Evolutionary conservation across 2,888 invertebrate genomes (phyloP).

Genomic region (Aphrophora alni): DNA sequence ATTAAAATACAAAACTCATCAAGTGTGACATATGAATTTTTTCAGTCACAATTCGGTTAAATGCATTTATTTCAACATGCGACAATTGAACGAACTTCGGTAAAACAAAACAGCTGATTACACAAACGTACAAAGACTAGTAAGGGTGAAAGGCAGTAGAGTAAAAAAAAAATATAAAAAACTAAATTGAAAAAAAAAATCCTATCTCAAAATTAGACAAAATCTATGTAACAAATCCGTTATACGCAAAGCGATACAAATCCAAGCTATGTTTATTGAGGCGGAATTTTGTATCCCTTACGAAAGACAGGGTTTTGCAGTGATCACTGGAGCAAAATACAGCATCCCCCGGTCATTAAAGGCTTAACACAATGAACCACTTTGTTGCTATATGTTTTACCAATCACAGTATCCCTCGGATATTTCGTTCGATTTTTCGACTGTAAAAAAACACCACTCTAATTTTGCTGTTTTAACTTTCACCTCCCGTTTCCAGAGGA

Average conservation of each 20-base stretch:
- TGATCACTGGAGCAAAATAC: constrained; percentile 3
- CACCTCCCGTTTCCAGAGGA: not conserved
- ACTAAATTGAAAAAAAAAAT: not conserved
- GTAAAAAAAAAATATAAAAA: not conserved
- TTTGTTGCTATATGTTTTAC: constrained; percentile 8
- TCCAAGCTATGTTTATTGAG: not conserved
- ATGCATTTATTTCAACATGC: not conserved
- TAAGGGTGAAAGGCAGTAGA: not conserved
- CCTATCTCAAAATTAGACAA: not conserved
- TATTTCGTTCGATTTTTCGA: constrained; percentile 27
- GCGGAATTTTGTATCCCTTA: not conserved
- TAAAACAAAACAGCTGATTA: not conserved
- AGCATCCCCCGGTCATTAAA: constrained; percentile 1
- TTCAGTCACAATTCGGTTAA: not conserved
- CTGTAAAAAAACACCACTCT: constrained; percentile 30
- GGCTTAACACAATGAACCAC: constrained; percentile 6
- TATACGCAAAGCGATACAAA: not conserved
- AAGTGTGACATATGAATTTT: not conserved
- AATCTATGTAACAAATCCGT: not conserved
- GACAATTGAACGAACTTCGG: not conserved
- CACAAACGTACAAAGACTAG: not conserved
- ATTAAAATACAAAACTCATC: not conserved
- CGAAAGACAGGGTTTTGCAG: not conserved
- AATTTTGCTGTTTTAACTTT: constrained; percentile 27
- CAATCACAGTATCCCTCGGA: constrained; percentile 18